Conservation (phyloP, 2,888 invertebrate species). For the Bruchidius siliquastri region DNA sequence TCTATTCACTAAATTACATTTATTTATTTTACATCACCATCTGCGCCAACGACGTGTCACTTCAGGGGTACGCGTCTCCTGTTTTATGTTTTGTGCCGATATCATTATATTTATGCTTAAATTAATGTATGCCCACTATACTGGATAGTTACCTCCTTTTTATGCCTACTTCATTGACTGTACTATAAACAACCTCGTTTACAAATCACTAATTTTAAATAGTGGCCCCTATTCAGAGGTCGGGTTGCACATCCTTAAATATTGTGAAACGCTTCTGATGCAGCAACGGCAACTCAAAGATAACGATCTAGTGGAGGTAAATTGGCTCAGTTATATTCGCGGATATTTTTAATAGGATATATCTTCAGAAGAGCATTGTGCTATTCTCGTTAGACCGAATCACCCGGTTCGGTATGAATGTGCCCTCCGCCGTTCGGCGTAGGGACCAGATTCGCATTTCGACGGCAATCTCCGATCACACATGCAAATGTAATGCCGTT, state of each 20-base stretch:
- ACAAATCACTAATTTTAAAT: background rate
- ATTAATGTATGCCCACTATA: no score
- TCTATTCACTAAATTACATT: no score
- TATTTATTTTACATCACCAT: no score
- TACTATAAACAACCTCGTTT: background rate
- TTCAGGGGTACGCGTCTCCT: no score
- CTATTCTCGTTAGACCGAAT: constrained; percentile 39
- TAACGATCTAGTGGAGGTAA: constrained; percentile 44
- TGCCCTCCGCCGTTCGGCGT: constrained; percentile 13
- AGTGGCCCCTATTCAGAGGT: background rate
- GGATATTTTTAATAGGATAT: constrained; percentile 45
- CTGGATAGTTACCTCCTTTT: no score
- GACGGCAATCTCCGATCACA: constrained; percentile 32
- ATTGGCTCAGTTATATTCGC: constrained; percentile 44
- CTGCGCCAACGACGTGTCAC: no score
- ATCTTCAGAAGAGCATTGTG: constrained; percentile 42
- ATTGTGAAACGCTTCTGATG: constrained; percentile 19
- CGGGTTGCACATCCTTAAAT: constrained; percentile 4
- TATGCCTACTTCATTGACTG: no score
- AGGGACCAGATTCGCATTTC: constrained; percentile 13
- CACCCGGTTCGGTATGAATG: constrained; percentile 15
- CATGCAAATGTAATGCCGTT: constrained; percentile 41
- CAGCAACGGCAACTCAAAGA: constrained; percentile 39
- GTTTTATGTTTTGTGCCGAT: no score
- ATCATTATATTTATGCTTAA: no score